Percentiles rank a stretch among this genome's conserved stretches.
phyloP scores from a whole-genome alignment of 2,888 invertebrate genomes.

The Brachynemurus nebulosus region DNA sequence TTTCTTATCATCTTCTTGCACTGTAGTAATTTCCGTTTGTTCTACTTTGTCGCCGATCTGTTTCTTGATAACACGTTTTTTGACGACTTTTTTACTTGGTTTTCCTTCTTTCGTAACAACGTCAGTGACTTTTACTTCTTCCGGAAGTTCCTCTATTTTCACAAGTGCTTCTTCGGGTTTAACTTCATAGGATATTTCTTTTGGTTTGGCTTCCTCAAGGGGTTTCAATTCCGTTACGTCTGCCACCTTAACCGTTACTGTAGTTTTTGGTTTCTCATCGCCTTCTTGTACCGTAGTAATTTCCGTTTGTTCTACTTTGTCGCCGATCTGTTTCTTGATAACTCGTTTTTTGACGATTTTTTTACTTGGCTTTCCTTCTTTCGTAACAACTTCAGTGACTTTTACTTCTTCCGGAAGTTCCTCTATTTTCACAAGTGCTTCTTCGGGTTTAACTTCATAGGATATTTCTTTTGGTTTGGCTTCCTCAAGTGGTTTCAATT shows the following conservation, averaged over 20 bases:
- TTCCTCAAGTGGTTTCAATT: conserved; percentile 10
- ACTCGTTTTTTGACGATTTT: conserved; percentile 13
- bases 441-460: not conserved
- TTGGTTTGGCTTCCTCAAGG: conserved; percentile 13
- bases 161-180: conserved; percentile 30
- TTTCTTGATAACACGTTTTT: conserved; percentile 12
- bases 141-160: conserved; percentile 37
- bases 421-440: conserved; percentile 9
- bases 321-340: conserved; percentile 10
- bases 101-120: conserved; percentile 16
- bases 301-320: conserved; percentile 10
- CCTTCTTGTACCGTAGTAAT: conserved; percentile 8
- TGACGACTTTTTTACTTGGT: conserved; percentile 13
- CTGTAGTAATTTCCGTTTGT: conserved; percentile 14
- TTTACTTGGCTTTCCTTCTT: conserved; percentile 11
- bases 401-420: conserved; percentile 13
- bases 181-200: conserved; percentile 13
- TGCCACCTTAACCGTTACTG: conserved; percentile 12
- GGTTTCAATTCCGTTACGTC: conserved; percentile 15
- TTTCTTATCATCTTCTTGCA: conserved; percentile 26
- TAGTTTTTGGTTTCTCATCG: conserved; percentile 11
- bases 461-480: conserved; percentile 3
- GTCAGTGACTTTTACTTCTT: conserved; percentile 27
- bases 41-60: conserved; percentile 16
- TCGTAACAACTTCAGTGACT: conserved; percentile 11